These are phyloP conservation scores for Conistra vaccinii DNA, from an alignment of 2,888 invertebrate genomes.

Conservation along the genomic window DNA sequence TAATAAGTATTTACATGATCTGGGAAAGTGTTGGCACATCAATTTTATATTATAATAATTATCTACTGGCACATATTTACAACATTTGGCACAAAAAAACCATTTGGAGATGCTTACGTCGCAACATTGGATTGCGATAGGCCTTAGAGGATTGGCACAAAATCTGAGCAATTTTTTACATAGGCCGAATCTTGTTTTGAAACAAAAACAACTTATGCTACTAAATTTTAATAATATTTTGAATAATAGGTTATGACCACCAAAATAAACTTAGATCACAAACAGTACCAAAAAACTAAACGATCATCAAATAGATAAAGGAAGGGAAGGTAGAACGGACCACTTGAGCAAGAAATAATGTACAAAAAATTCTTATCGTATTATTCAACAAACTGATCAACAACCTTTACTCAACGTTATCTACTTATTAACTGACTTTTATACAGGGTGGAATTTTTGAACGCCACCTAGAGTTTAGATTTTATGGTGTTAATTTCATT, in stretches of 20 bases:
- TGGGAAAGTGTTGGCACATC: constrained; percentile 74
- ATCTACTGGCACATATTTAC: constrained; percentile 56
- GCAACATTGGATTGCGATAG: background rate
- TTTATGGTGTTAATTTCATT: no score
- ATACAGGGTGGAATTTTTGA: no score
- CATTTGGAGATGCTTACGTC: background rate
- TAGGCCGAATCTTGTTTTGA: constrained; percentile 52
- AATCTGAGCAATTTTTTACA: constrained; percentile 69
- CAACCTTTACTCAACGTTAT: no score
- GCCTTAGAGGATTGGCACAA: constrained; percentile 3
- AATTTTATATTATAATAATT: constrained; percentile 58
- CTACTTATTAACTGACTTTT: no score
- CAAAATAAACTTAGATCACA: background rate
- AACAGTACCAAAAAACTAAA: background rate
- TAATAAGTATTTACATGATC: constrained; percentile 65
- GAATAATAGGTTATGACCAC: background rate
- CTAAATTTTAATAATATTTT: no score
- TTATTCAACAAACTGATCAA: no score
- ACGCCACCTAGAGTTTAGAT: no score
- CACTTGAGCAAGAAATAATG: no score
- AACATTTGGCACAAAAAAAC: constrained; percentile 69
- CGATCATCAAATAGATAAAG: background rate
- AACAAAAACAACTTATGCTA: constrained; percentile 6
- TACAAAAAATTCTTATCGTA: no score
- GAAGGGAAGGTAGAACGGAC: no score